Base-by-base conservation (phyloP, 2,888 invertebrate species). In the Acleris sparsana region DNA sequence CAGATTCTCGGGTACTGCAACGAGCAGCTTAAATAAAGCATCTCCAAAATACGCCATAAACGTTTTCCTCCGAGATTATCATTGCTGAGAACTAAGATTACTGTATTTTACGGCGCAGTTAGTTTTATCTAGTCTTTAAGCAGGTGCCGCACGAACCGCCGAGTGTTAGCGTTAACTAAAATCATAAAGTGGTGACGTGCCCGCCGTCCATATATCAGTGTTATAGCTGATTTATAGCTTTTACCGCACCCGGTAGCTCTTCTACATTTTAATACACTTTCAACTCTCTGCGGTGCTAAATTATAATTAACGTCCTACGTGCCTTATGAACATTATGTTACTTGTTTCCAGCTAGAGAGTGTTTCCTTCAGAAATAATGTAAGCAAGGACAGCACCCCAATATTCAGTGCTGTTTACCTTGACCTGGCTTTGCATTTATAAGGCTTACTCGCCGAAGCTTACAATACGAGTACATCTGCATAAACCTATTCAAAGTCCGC, bases 141-240 rank as follows among this genome's bases (percentile, higher is more conserved):
- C 56, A 57, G 66, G 46, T 66, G 66, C 66, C 39, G 60, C 51
- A 43, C 20, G 43, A 44, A 51, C 48, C 57, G 20, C 68, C 49
- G 69, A 68, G 70, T 39, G 39, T 11, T 13, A 39, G 13, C 13
- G 39, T 63, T 56, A 71, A 71, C 69, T 69, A 68, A 67, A 68
- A 63, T 63, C 68, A 72, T 72, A 72, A 74, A 75, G 75, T 72
- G 73, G 73, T 74, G 78, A 77, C 74, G 78, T 75, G 73, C 69
- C 59, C 62, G 61, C 72, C 66, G 70, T 61, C 52, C 66, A 57
- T 78, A 77, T 72, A 73, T 77, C 75, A 76, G 71, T 67, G 69
- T 77, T 73, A 77, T 63, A 56, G 51, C 66, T 72, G 77, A 78
- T 76, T 73, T 77, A 78, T 75, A 57, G 74, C 69, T 66, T 70